Base-by-base conservation (phyloP, 2,888 invertebrate species). In the Protophormia terraenovae region DNA sequence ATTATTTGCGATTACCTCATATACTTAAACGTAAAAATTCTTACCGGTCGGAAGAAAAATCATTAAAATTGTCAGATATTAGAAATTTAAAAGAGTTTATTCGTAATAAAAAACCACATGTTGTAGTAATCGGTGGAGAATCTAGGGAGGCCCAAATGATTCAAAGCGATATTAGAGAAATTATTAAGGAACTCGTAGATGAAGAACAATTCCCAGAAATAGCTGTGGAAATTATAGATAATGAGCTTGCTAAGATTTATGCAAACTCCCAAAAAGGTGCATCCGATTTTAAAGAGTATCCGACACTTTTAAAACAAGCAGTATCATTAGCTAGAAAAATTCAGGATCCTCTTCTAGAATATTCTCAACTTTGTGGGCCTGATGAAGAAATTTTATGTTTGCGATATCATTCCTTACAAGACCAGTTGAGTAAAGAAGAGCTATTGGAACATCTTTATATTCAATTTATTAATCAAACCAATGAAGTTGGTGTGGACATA, bases 401-500 rank as follows among this genome's bases (percentile, higher is more conserved):
- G 32, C 95, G 97, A 75, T 98, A 97, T 91, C 98, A 99, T 92
- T 94, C 97, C 0, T 92, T 99, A 60, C 95, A 96, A 93, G 96
- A 97, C 90, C 96, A 97, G 90, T 92, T 97, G 80, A 92, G 95
- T 0, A 97, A 97, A 90, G 98, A 99, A 79, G 97, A 97, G 71
- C 93, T 99, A 58, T 92, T 97, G 2, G 97, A 97, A 89, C 96
- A 96, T 45, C 94, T 99, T 5, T 96, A 96, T 86, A 93, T 98
- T 75, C 98, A 99, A 93, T 97, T 97, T 90, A 97, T 99, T 1
- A 99, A 98, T 91, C 94, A 98, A 73, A 97, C 98, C 0, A 99
- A 99, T 91, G 99, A 99, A 94, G 99, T 99, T 0, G 99, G 99
- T 7, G 98, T 99, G 0, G 99, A 99, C 90, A 96, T 99, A 10